These are phyloP conservation scores for Eilema depressum DNA, from an alignment of 2,888 invertebrate genomes.

Conservation along the genomic window DNA sequence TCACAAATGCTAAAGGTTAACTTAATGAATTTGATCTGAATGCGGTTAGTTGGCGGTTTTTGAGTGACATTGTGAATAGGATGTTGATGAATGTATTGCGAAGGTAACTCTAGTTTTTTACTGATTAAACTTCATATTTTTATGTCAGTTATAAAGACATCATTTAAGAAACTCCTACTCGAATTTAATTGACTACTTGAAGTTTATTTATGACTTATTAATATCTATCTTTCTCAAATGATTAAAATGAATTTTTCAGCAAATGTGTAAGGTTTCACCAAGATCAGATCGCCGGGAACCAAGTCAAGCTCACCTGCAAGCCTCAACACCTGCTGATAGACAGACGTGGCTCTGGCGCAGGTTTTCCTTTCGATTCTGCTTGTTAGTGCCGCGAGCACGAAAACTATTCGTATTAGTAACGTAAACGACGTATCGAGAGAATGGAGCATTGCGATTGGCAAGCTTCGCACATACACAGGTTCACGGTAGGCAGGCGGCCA, in stretches of 20 bases:
- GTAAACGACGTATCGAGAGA: no score
- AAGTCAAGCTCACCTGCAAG: no score
- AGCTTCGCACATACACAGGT: no score
- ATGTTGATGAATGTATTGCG: conserved; percentile 19
- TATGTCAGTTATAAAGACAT: background rate
- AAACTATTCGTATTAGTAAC: no score
- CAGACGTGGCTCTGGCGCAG: no score
- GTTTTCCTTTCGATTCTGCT: no score
- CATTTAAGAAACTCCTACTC: background rate
- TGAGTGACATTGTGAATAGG: conserved; percentile 27
- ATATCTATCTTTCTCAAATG: background rate
- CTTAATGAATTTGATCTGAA: conserved; percentile 55
- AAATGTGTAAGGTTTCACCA: background rate
- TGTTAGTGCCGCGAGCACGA: no score
- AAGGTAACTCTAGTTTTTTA: conserved; percentile 1
- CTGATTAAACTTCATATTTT: background rate
- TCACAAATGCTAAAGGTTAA: conserved; percentile 58
- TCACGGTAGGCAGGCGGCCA: no score
- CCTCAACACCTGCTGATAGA: no score
- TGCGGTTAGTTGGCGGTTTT: conserved; percentile 21
- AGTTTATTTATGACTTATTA: background rate
- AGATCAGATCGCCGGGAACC: no score
- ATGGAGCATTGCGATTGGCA: no score
- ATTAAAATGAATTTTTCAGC: background rate
- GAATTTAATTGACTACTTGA: background rate